A percentile compares a stretch with the other conserved stretches of the same genome.
Evolutionary conservation across 2,888 invertebrate species (phyloP).

Genomic region (Dione vanillae): DNA sequence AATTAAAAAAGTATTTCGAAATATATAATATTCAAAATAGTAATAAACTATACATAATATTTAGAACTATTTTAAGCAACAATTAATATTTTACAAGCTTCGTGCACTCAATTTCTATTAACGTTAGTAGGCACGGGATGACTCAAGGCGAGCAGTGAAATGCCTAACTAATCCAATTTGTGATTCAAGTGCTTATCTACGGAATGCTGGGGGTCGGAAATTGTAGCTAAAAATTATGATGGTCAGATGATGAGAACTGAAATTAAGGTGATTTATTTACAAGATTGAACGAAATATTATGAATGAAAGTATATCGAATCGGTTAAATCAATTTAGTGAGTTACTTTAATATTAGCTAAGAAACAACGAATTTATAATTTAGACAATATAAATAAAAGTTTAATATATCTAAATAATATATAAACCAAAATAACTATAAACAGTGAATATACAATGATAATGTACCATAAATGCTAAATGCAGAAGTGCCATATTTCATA

Average conservation of each 20-base stretch:
- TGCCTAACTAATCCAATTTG: constrained; percentile 65
- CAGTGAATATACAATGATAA: not conserved
- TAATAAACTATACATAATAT: too few relatives aligned
- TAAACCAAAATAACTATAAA: not conserved
- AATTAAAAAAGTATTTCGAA: too few relatives aligned
- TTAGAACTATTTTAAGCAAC: too few relatives aligned
- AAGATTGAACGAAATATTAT: not conserved
- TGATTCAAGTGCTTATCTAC: constrained; percentile 70
- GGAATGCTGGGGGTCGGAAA: constrained; percentile 38
- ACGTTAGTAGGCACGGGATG: constrained; percentile 44
- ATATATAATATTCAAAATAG: too few relatives aligned
- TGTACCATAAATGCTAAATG: not conserved
- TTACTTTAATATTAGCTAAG: not conserved
- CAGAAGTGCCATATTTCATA: constrained; percentile 57
- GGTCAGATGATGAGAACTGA: constrained; percentile 24
- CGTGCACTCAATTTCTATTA: constrained; percentile 42
- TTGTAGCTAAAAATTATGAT: constrained; percentile 38
- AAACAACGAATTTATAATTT: too few relatives aligned
- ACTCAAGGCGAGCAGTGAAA: constrained; percentile 57
- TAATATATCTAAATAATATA: not conserved
- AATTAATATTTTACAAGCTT: not conserved
- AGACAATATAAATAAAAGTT: not conserved
- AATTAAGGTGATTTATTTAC: not conserved
- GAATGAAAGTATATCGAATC: not conserved
- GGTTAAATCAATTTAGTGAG: not conserved